These are phyloP conservation scores for Alethe diademata DNA, from an alignment of 2,113 vertebrate genomes.

Conservation along the genomic window DNA sequence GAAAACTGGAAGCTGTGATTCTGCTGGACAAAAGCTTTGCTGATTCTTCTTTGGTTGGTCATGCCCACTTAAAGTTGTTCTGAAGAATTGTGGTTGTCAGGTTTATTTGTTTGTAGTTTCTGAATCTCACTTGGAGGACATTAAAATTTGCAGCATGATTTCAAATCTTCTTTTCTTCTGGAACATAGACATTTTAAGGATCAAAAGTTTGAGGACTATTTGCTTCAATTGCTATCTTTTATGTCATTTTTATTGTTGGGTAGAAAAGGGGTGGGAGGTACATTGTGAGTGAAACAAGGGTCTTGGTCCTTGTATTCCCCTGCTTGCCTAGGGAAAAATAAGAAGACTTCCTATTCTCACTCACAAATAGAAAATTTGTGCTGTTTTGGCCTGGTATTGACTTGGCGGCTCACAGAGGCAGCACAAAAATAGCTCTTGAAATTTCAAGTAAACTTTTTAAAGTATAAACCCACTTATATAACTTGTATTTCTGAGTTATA, in stretches of 20 bases:
- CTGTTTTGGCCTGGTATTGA: not conserved
- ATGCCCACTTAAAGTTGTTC: not conserved
- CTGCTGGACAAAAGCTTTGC: not conserved
- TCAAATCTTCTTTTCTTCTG: not conserved
- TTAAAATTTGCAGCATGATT: not conserved
- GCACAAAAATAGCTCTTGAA: not conserved
- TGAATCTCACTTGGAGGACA: not conserved
- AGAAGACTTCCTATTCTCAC: not conserved
- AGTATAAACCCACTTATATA: not conserved
- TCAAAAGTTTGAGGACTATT: not conserved
- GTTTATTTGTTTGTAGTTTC: not conserved
- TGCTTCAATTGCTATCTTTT: not conserved
- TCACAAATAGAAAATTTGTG: not conserved
- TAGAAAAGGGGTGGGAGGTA: not conserved
- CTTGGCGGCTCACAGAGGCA: not conserved
- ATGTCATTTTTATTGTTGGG: not conserved
- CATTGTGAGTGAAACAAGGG: not conserved
- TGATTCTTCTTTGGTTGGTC: not conserved
- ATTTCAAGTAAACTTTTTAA: not conserved
- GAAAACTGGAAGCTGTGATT: not conserved
- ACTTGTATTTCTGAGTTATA: not conserved
- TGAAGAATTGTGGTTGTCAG: fast-evolving
- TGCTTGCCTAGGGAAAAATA: not conserved
- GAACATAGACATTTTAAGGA: not conserved
- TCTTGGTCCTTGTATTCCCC: not conserved